These are phyloP conservation scores for Rhagoletis zephyria DNA, from an alignment of 1,140 invertebrate species.

Conservation along the genomic window DNA sequence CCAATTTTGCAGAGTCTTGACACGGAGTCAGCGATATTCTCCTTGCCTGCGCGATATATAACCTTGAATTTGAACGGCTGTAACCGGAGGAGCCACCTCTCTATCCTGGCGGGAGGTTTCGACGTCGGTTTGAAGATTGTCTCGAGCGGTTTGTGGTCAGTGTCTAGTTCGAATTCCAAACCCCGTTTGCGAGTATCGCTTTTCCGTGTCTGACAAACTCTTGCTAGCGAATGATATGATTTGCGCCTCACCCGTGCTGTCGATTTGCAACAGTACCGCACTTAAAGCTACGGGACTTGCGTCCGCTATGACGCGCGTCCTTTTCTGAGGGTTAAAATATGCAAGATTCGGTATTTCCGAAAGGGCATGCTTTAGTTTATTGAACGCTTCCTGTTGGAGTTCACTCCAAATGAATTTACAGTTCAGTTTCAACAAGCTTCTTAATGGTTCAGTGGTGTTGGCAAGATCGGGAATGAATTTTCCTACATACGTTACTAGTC, in stretches of 20 bases:
- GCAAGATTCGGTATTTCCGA: background rate
- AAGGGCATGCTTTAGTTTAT: too few species aligned
- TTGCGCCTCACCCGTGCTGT: conserved; percentile 20
- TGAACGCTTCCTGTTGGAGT: too few species aligned
- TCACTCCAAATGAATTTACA: background rate
- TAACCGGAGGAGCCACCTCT: conserved; percentile 34
- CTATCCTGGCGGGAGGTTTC: conserved; percentile 48
- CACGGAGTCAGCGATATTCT: conserved; percentile 49
- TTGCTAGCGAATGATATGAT: conserved; percentile 71
- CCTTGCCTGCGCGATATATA: conserved; percentile 21
- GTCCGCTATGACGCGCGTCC: conserved; percentile 64
- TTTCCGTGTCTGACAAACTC: conserved; percentile 68
- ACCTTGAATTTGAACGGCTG: conserved; percentile 52
- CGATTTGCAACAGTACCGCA: conserved; percentile 62
- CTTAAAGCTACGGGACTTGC: conserved; percentile 66
- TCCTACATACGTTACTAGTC: conserved; percentile 71
- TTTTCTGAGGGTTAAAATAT: conserved; percentile 44
- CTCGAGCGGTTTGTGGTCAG: conserved; percentile 67
- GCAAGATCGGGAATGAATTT: conserved; percentile 69
- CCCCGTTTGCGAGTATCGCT: conserved; percentile 71
- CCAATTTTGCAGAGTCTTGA: conserved; percentile 35
- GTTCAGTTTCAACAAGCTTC: conserved; percentile 63
- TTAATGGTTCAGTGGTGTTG: conserved; percentile 60
- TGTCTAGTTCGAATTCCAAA: conserved; percentile 63
- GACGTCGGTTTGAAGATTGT: conserved; percentile 55